Base-by-base conservation (phyloP, 2,113 vertebrate species). In the Tragelaphus buxtoni region DNA sequence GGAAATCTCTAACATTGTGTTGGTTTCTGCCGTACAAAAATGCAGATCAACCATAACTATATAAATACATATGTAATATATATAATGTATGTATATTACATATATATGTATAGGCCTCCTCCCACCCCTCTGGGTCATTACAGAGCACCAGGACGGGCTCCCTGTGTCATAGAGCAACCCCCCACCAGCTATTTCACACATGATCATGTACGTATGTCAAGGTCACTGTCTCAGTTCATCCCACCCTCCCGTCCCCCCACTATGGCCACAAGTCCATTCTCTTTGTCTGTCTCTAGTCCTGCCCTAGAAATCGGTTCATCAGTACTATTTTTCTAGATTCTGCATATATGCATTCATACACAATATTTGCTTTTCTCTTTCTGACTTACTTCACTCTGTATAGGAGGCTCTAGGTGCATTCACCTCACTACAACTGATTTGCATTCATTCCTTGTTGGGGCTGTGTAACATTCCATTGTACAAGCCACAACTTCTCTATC, bases 371-470 rank as follows among this genome's bases (percentile, higher is more conserved):
- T 17, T 35, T 20, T n/a, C 32, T 35, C n/a, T 20, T 69, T 69
- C 65, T 35, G 63, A 22, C 63, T 69, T 35, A 35, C 18, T 69
- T 22, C 65, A 5, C 65, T 22, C 18, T 22, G 65, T 5, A 35
- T 22, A 22, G 22, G n/a, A 69, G n/a, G 63, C 63, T 69, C n/a
- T 5, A 22, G 63, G 63, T 22, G 5, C 63, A 5, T 4, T 11
- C 63, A 35, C 17, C n/a, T 69, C 63, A 20, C 63, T 35, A 10
- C n/a, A 22, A 0, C 63, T 22, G 63, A 22, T 18, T 5, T 18
- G 11, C n/a, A 2, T 10, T 16, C n/a, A 1, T 22, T 11, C 18
- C n/a, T 9, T 11, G 18, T 0, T 5, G 1, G n/a, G 63, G 63
- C 17, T 35, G n/a, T 3, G 18, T 69, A 22, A 10, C 18, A 5